Evolutionary conservation across 2,797 vertebrate genomes (phyloP).

Genomic region (Diplodus sargus): DNA sequence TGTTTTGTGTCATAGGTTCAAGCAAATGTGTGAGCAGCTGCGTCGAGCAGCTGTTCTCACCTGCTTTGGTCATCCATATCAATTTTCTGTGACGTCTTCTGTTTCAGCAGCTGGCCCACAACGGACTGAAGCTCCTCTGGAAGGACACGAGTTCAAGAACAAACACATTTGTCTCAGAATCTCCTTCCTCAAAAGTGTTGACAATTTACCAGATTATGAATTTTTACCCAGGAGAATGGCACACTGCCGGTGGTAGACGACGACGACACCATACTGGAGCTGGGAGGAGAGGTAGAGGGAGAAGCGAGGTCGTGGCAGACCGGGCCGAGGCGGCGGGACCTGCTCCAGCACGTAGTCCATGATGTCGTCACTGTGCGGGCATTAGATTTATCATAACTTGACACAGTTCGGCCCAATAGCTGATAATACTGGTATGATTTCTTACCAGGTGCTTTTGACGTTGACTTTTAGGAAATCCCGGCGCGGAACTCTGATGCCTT

Average conservation of each 20-base stretch:
- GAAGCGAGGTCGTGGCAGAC: slow-evolving; percentile 88
- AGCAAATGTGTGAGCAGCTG: neutral
- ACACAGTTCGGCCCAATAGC: neutral
- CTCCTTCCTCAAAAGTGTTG: neutral
- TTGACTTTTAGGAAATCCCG: slow-evolving; percentile 84
- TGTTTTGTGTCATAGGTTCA: neutral
- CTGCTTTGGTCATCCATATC: slow-evolving; percentile 81
- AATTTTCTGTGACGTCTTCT: slow-evolving; percentile 72
- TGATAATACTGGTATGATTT: neutral
- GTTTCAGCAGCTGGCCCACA: slow-evolving; percentile 80
- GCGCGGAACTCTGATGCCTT: slow-evolving; percentile 77
- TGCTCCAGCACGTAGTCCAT: slow-evolving; percentile 87
- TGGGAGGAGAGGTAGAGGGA: slow-evolving; percentile 93
- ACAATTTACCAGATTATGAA: too few species aligned
- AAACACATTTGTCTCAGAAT: too few species aligned
- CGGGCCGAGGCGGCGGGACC: slow-evolving; percentile 78
- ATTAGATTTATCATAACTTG: neutral
- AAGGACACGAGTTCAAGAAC: slow-evolving; percentile 11
- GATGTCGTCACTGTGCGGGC: slow-evolving; percentile 86
- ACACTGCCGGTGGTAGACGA: slow-evolving; percentile 90
- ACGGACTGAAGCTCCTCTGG: slow-evolving; percentile 88
- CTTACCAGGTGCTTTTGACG: slow-evolving; percentile 82
- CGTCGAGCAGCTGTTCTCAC: slow-evolving; percentile 70
- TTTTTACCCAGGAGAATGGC: slow-evolving; percentile 86
- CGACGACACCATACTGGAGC: slow-evolving; percentile 90